Evolutionary conservation across 2,113 vertebrate genomes (phyloP).

Genomic region (Cryptoleucopteryx plumbea): DNA sequence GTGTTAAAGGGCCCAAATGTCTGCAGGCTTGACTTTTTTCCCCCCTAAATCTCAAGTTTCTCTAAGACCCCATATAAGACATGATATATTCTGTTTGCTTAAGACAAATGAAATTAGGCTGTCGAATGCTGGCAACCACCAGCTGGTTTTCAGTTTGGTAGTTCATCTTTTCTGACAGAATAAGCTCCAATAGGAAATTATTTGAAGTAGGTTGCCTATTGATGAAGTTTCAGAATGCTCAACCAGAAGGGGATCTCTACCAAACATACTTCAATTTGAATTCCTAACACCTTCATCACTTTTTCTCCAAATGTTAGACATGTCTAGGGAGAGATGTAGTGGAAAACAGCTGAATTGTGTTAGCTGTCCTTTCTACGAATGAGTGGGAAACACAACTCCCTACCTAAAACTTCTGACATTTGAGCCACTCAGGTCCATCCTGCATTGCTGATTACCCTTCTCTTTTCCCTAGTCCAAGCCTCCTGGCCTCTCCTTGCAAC

Average conservation of each 20-base stretch:
- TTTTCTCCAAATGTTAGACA: background rate
- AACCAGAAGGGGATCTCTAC: background rate
- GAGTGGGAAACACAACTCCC: background rate
- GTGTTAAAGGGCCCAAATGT: background rate
- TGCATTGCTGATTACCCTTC: background rate
- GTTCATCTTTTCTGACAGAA: background rate
- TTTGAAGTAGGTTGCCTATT: background rate
- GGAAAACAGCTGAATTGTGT: background rate
- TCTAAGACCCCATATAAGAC: background rate
- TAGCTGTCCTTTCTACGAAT: background rate
- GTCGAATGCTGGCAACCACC: background rate
- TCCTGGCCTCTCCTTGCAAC: background rate
- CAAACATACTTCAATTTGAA: background rate
- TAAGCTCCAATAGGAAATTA: background rate
- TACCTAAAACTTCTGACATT: background rate
- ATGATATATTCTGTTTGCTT: background rate
- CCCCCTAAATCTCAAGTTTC: background rate
- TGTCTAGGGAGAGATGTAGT: background rate
- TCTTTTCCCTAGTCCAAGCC: background rate
- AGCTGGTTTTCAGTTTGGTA: background rate
- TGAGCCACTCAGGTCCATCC: background rate
- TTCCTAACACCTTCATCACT: background rate
- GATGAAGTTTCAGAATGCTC: background rate
- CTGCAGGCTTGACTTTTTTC: background rate
- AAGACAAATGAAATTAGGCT: background rate